Base-by-base conservation (phyloP, 2,113 vertebrate genomes). In the Mohoua ochrocephala region DNA sequence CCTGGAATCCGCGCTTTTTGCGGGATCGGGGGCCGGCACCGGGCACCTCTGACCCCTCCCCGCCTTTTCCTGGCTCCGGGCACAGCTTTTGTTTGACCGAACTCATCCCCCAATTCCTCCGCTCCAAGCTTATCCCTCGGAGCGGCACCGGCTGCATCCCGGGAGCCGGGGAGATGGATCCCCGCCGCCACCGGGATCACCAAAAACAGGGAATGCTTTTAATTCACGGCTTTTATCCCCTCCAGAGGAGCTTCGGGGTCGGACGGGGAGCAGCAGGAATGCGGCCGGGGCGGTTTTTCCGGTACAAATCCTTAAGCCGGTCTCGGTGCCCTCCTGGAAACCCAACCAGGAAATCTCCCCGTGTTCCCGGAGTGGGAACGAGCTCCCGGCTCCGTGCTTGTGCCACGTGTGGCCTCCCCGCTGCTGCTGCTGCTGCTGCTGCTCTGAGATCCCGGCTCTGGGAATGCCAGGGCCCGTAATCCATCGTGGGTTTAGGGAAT, bases 401-500 rank as follows among this genome's bases (percentile, higher is more conserved):
- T 52, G 80, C 80, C 80, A 70, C 80, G 56, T 52, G 37, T 23
- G 23, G 28, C 19, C 35, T n/a, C 37, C 65, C 14, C 35, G 1
- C 19, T 28, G 53, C 65, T 39, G 53, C 65, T 10, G 42, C 35
- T 4, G 1, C 19, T 28, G 53, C 65, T 39, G 53, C 65, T 10
- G 42, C 35, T 4, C 15, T 5, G 30, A 10, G 45, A 35, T 60
- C 54, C 54, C 3, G 1, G 56, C 31, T 2, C 8, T 16, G 80
- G 56, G 37, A 83, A 30, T 30, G 30, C 9, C 1, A 4, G 9
- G 17, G 8, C 2, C 8, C 3, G 0, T 3, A 1, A 35, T 30
- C 26, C 42, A 10, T 30, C 41, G 8, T 10, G 71, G 14, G 3
- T 75, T 47, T 37, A 6, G n/a, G 44, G 44, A 39, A 26, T 1